Base-by-base conservation (phyloP, 2,888 invertebrate species). In the Molorchus minor region DNA sequence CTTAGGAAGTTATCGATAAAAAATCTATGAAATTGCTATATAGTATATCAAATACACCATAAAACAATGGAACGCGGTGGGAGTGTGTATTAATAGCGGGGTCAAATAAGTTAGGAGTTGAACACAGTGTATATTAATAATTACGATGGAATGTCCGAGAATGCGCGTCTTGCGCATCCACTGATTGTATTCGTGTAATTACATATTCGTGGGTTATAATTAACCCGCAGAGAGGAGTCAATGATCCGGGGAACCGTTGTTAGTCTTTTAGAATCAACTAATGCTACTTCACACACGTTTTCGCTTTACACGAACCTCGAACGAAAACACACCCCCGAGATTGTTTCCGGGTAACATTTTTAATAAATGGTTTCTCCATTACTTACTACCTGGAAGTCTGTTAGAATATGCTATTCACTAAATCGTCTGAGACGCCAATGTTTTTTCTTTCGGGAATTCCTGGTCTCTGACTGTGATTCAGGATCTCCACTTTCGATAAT, bases 131-230 rank as follows among this genome's bases (percentile, higher is more conserved):
- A 70, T 74, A 75, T 72, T 74, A 73, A 75, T 75, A 74, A 74
- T 73, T 72, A 70, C 69, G 63, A 67, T 65, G 74, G 73, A 74
- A 75, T 75, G 74, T 74, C 74, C 74, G 72, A 72, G 73, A 71
- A 74, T 70, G 68, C 62, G 71, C 67, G 68, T 70, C 71, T 70
- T 68, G 70, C 72, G 71, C 75, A 75, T 77, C 75, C 76, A 79
- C 76, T 79, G 78, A 79, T 79, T 79, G 79, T 79, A 73, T 78
- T 79, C 78, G 69, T 75, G 79, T 79, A 79, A 79, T 79, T 79
- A 79, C 77, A 78, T 79, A 79, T 79, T 79, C 78, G 78, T 79
- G 77, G 78, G 77, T 78, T 79, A 79, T 79, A 79, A 79, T 79
- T 79, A 79, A 78, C 77, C 75, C 71, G 73, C 68, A 46, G 72